Conservation (phyloP, 2,888 invertebrate species). For the Drosophila quinaria region DNA sequence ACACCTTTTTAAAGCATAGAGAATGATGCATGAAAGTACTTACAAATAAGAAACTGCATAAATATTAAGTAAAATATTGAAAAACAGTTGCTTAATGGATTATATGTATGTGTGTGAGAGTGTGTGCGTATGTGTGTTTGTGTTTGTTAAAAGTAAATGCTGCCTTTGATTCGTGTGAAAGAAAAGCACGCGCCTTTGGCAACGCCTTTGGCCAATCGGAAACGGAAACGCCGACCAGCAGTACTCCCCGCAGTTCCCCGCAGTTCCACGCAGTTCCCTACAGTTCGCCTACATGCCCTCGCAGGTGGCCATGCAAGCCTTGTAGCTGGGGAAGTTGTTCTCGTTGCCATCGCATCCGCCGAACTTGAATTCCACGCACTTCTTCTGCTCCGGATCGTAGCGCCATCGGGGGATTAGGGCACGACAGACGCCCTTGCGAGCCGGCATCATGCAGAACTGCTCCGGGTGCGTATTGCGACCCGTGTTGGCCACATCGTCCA, state of each 20-base stretch:
- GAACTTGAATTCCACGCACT: constrained; percentile 87
- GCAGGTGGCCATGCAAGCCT: constrained; percentile 86
- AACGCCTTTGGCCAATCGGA: constrained; percentile 55
- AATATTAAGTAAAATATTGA: constrained; percentile 63
- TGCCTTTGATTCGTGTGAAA: constrained; percentile 66
- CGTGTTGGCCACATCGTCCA: constrained; percentile 83
- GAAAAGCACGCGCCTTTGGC: constrained; percentile 75
- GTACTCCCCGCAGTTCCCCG: constrained; percentile 19
- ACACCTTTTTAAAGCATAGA: constrained; percentile 45
- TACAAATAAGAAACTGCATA: constrained; percentile 63
- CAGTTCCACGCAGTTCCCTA: no score
- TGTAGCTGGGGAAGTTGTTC: constrained; percentile 87
- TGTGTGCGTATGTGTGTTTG: constrained; percentile 25
- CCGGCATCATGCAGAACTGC: constrained; percentile 84
- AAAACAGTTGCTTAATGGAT: constrained; percentile 50
- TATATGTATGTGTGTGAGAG: constrained; percentile 26
- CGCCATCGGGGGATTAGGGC: constrained; percentile 85
- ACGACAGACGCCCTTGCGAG: constrained; percentile 85
- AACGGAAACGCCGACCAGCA: constrained; percentile 53
- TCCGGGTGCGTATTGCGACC: constrained; percentile 79
- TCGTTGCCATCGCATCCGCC: constrained; percentile 88
- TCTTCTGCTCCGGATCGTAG: constrained; percentile 86
- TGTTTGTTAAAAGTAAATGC: constrained; percentile 65
- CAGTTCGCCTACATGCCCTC: constrained; percentile 81
- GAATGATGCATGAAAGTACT: constrained; percentile 62